phyloP scores from a whole-genome alignment of 2,113 vertebrate species.

The Enhydra lutris region DNA sequence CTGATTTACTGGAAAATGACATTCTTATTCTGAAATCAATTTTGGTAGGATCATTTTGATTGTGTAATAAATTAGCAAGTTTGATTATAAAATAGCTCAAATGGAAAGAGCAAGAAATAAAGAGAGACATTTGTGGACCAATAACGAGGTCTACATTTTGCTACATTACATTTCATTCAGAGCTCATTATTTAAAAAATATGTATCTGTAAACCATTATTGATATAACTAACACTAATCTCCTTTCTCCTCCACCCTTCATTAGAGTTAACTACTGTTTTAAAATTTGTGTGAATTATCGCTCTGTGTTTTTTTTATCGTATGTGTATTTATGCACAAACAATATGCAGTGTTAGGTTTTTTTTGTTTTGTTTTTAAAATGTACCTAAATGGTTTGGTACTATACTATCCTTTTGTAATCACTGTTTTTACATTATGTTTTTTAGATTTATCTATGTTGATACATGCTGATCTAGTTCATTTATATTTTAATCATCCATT shows the following conservation, averaged over 20 bases:
- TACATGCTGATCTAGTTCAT: neutral
- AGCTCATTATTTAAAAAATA: neutral
- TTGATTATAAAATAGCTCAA: conserved; percentile 11
- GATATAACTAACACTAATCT: neutral
- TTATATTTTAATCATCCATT: neutral
- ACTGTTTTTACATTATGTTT: neutral
- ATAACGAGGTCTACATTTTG: neutral
- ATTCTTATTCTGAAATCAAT: neutral
- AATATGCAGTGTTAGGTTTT: neutral
- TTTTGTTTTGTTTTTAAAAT: neutral
- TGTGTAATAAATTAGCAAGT: neutral
- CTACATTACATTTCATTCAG: neutral
- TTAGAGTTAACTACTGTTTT: neutral
- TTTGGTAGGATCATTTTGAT: neutral
- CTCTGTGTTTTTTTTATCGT: neutral
- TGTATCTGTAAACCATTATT: neutral
- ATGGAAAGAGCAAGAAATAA: neutral
- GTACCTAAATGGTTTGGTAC: neutral
- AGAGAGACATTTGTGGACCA: neutral
- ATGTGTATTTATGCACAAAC: neutral
- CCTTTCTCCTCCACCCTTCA: neutral
- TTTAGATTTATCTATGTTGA: neutral
- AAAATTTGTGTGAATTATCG: neutral
- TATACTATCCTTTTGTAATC: neutral
- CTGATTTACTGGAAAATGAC: neutral